phyloP scores from a whole-genome alignment of 2,113 vertebrate genomes.

The Apodemus sylvaticus region DNA sequence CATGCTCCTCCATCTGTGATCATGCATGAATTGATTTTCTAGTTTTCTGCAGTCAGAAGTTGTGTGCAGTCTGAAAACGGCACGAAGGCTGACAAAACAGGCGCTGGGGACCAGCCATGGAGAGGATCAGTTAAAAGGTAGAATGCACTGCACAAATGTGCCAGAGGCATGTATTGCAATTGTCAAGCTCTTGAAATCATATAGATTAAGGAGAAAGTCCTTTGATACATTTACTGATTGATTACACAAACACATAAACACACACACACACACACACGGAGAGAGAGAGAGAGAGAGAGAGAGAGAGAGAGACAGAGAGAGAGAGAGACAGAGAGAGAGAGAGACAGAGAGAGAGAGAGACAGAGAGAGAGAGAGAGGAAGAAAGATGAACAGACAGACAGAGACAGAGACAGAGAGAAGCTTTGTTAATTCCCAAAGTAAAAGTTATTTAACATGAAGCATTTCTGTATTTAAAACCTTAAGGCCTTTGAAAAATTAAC shows the following conservation, averaged over 20 bases:
- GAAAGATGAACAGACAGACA: no score
- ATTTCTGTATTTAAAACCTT: conserved; percentile 1
- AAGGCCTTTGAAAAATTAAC: not conserved
- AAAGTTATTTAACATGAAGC: not conserved
- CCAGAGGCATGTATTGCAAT: not conserved
- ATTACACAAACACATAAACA: not conserved
- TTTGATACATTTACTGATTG: not conserved
- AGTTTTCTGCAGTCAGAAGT: conserved; percentile 11
- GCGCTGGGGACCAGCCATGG: not conserved
- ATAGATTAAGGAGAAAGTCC: not conserved
- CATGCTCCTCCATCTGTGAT: conserved; percentile 9
- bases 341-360: not conserved
- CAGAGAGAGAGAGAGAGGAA: not conserved
- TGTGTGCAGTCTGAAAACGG: not conserved
- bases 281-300: not conserved
- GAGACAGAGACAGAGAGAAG: not conserved
- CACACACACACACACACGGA: not conserved
- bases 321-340: not conserved
- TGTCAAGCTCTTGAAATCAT: not conserved
- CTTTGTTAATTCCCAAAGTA: not conserved
- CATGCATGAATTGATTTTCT: not conserved
- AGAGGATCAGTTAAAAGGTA: not conserved
- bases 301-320: not conserved
- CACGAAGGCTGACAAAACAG: conserved; percentile 4
- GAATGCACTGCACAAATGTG: not conserved